These are phyloP conservation scores for Lathronympha strigana DNA, from an alignment of 2,888 invertebrate species.

Conservation along the genomic window DNA sequence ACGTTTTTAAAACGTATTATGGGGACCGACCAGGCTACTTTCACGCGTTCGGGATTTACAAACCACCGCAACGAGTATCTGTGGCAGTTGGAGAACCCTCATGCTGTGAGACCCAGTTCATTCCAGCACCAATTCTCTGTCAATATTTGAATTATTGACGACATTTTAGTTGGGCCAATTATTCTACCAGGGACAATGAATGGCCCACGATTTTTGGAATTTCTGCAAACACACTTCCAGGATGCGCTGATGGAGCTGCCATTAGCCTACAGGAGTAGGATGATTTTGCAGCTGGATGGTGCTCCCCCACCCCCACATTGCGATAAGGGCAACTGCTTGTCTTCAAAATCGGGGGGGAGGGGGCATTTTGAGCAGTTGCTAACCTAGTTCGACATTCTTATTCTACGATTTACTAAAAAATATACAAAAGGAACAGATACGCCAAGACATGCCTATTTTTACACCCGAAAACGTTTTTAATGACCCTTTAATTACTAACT, in stretches of 20 bases:
- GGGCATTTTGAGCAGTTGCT: no score
- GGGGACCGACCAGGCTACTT: background rate
- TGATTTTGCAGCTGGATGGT: constrained; percentile 1
- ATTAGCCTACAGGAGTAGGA: background rate
- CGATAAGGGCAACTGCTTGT: no score
- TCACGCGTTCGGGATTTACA: background rate
- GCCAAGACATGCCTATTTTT: no score
- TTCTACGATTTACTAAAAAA: no score
- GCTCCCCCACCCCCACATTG: background rate
- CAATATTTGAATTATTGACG: constrained; percentile 7
- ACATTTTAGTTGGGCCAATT: background rate
- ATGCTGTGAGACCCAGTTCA: no score
- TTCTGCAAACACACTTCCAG: background rate
- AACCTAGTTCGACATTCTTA: no score
- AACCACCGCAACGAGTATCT: background rate
- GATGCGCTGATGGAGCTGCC: constrained; percentile 1
- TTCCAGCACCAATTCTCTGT: constrained; percentile 7
- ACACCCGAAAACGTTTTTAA: no score
- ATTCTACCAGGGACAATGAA: no score
- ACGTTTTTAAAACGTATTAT: constrained; percentile 7
- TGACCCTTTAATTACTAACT: no score
- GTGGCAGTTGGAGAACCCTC: constrained; percentile 5
- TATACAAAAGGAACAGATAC: no score
- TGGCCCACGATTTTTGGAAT: no score
- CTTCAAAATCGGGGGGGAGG: no score